Evolutionary conservation across 2,113 vertebrate species (phyloP).

Genomic region (Lota lota): DNA sequence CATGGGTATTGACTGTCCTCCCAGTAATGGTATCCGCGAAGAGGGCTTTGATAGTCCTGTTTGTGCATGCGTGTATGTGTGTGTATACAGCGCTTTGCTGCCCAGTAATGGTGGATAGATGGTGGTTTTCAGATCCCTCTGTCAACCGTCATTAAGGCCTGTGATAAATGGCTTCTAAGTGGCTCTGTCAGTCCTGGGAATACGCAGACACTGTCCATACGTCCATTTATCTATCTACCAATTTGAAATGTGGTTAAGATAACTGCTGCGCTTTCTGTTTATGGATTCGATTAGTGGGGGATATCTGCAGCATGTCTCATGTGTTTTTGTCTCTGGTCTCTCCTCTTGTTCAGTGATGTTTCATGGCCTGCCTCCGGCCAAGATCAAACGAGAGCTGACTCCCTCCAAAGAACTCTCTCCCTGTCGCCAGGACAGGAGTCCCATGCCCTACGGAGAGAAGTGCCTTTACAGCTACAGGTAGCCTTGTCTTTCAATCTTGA

Average conservation of each 20-base stretch:
- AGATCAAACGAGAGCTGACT: conserved; percentile 94
- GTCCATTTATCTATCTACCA: conserved; percentile 47
- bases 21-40: conserved; percentile 66
- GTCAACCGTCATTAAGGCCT: conserved; percentile 42
- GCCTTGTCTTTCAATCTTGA: background rate
- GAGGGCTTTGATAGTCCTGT: conserved; percentile 55
- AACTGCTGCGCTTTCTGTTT: conserved; percentile 56
- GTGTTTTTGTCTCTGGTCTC: conserved; percentile 13
- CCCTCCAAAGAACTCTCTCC: conserved; percentile 85
- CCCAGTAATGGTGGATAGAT: conserved; percentile 29
- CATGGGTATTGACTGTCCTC: conserved; percentile 60
- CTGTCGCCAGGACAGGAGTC: conserved; percentile 87
- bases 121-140: conserved; percentile 45
- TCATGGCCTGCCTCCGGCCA: conserved; percentile 88
- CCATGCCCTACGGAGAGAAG: conserved; percentile 91
- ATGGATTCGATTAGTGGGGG: conserved; percentile 44
- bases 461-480: conserved; percentile 99
- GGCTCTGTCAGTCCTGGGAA: conserved; percentile 49
- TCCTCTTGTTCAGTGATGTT: conserved; percentile 83
- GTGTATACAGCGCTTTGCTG: conserved; percentile 42
- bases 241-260: conserved; percentile 51
- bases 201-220: conserved; percentile 42
- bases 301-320: conserved; percentile 53
- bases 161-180: conserved; percentile 65
- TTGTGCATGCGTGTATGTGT: conserved; percentile 23